phyloP scores from a whole-genome alignment of 2,113 vertebrate genomes.

The Elaphurus davidianus region DNA sequence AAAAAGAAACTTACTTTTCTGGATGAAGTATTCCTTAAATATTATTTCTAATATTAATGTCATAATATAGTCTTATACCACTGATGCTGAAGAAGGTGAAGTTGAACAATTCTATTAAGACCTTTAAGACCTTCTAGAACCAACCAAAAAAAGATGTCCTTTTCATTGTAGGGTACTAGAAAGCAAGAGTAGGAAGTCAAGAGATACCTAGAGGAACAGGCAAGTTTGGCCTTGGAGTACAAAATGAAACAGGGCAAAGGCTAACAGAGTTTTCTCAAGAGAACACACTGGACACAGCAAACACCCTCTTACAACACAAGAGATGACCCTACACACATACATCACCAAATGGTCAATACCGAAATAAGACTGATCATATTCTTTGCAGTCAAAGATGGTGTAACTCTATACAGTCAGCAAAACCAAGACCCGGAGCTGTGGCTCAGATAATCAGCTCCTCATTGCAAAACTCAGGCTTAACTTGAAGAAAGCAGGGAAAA shows the following conservation, averaged over 20 bases:
- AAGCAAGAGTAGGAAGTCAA: background rate
- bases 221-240: background rate
- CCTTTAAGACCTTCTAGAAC: background rate
- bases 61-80: background rate
- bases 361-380: background rate
- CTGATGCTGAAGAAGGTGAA: background rate
- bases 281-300: background rate
- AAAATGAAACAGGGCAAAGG: background rate
- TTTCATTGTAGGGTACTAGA: background rate
- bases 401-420: background rate
- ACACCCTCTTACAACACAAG: background rate
- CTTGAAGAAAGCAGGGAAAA: background rate
- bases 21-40: slow-evolving; percentile 14
- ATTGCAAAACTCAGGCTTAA: background rate
- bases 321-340: background rate
- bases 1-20: background rate
- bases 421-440: background rate
- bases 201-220: background rate
- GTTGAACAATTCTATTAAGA: background rate
- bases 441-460: background rate
- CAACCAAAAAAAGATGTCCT: background rate
- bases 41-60: background rate
- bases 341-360: background rate
- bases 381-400: background rate
- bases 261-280: background rate